These are phyloP conservation scores for Ameiurus melas DNA, from an alignment of 2,113 vertebrate species.

Conservation along the genomic window DNA sequence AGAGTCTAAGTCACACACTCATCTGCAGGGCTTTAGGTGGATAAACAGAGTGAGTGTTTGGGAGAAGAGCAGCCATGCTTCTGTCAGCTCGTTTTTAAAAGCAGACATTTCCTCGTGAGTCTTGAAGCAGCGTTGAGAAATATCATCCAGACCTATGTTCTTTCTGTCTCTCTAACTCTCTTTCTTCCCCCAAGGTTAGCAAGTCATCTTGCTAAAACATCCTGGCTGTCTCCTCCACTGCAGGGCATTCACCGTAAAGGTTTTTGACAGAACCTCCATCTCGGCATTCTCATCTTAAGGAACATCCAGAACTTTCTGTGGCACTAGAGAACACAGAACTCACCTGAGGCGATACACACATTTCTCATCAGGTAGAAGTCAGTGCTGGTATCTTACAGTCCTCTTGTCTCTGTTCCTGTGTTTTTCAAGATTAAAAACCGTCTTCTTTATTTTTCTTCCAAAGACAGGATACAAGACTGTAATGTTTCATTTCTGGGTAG, in stretches of 20 bases:
- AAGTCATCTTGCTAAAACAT: slow-evolving; percentile 22
- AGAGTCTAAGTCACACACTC: slow-evolving; percentile 38
- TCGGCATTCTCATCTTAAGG: slow-evolving; percentile 29
- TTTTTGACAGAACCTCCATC: slow-evolving; percentile 31
- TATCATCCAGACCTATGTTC: neutral
- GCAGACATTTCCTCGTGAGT: neutral
- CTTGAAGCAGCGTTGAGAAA: neutral
- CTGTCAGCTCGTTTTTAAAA: slow-evolving; percentile 42
- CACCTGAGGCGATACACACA: slow-evolving; percentile 45
- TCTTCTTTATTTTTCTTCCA: neutral
- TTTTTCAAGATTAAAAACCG: neutral
- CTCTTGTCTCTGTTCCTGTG: neutral
- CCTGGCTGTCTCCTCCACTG: slow-evolving; percentile 26
- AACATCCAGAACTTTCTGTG: slow-evolving; percentile 38
- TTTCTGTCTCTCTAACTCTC: slow-evolving; percentile 5
- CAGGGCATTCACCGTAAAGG: slow-evolving; percentile 26
- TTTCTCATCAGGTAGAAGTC: slow-evolving; percentile 43
- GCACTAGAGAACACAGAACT: slow-evolving; percentile 29
- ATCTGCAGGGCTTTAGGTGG: slow-evolving; percentile 24
- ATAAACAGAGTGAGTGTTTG: slow-evolving; percentile 9
- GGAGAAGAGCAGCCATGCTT: slow-evolving; percentile 23
- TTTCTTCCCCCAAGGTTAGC: slow-evolving; percentile 14
- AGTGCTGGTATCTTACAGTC: neutral
- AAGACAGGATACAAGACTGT: neutral
- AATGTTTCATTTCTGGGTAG: neutral